phyloP scores from a whole-genome alignment of 2,113 vertebrate species.

The Notechis scutatus region DNA sequence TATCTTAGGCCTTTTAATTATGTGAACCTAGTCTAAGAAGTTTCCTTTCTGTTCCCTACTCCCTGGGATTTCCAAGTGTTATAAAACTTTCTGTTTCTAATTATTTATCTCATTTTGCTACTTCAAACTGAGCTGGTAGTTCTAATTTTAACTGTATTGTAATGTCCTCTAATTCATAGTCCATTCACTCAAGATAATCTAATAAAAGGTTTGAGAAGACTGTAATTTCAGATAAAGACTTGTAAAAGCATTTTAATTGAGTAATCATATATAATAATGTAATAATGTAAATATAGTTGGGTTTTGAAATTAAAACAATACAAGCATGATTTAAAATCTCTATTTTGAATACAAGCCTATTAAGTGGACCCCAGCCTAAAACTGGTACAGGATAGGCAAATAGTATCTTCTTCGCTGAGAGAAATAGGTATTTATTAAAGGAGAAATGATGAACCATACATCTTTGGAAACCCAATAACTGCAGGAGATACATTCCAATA shows the following conservation, averaged over 20 bases:
- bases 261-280: background rate
- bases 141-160: background rate
- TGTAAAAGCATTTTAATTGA: background rate
- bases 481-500: background rate
- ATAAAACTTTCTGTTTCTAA: background rate
- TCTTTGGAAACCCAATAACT: background rate
- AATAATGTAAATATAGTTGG: background rate
- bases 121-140: background rate
- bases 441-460: too few relatives aligned
- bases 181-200: background rate
- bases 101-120: background rate
- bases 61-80: background rate
- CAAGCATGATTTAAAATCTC: background rate
- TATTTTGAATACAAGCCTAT: background rate
- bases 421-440: background rate
- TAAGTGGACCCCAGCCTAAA: background rate
- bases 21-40: background rate
- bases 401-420: background rate
- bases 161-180: background rate
- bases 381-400: background rate
- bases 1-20: background rate
- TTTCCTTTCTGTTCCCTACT: background rate
- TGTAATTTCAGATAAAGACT: background rate
- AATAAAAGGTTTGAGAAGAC: background rate
- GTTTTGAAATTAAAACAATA: background rate